A percentile compares a stretch with the other conserved stretches of the same genome.
phyloP scores from a whole-genome alignment of 2,797 vertebrate genomes.

The Onychomys arenicola region DNA sequence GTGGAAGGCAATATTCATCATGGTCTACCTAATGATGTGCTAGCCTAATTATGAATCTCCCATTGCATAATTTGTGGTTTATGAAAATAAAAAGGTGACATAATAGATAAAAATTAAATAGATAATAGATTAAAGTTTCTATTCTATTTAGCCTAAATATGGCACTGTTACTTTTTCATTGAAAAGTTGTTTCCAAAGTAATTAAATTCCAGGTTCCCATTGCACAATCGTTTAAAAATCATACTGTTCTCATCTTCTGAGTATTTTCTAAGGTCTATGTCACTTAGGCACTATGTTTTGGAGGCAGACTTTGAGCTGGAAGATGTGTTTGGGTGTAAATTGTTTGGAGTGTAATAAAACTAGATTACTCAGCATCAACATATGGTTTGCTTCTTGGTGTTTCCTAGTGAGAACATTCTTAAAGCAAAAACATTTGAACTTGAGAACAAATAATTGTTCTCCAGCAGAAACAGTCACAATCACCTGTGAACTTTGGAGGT shows the following conservation, averaged over 20 bases:
- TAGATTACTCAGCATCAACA: not conserved
- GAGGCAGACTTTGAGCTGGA: not conserved
- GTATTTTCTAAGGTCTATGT: not conserved
- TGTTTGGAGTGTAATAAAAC: not conserved
- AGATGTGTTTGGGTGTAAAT: conserved; percentile 18
- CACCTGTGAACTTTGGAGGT: not conserved
- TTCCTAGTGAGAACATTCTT: conserved; percentile 24
- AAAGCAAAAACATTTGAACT: not conserved
- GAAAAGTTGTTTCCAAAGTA: conserved; percentile 19
- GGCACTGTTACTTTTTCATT: not conserved
- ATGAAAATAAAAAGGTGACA: not conserved
- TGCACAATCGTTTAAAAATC: conserved; percentile 2
- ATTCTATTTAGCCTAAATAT: not conserved
- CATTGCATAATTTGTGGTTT: not conserved
- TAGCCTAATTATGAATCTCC: not conserved
- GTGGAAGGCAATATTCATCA: not conserved
- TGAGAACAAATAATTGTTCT: conserved; percentile 1
- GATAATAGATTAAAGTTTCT: not conserved
- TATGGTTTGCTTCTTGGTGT: not conserved
- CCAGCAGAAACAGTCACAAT: not conserved
- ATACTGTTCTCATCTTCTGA: not conserved
- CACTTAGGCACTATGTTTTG: not conserved
- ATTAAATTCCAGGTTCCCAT: not conserved
- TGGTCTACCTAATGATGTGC: not conserved
- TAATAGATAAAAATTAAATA: not conserved